Evolutionary conservation across 2,888 invertebrate species (phyloP), one percentile per base, ranked within the genome.

Genomic region (Thereva unica): DNA sequence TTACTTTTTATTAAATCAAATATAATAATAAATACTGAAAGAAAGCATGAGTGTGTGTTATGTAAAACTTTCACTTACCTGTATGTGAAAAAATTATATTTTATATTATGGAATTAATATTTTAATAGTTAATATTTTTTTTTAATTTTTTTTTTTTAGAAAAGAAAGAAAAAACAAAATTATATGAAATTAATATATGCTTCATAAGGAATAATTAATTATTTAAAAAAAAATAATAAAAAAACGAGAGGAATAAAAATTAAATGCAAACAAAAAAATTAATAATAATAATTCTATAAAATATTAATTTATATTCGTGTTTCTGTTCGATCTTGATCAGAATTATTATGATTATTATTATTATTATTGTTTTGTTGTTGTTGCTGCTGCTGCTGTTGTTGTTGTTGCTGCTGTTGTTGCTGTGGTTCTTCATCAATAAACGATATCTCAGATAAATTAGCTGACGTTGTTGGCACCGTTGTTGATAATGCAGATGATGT

Each of bases 381-480:
- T 52, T 72, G 73, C 59, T 73, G 73, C 44, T 49, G 37, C 64
- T 56, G 63, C 52, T 40, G 63, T 65, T 59, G 65, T 40, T 61
- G 67, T 68, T 73, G 61, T 38, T 55, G 70, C 71, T 72, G 71
- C 70, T 73, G 70, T 68, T 74, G 73, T 64, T 75, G 74, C 64
- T 71, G 72, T 64, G 78, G 76, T 71, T 88, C 87, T 83, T 88
- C 87, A 80, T 88, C 88, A 78, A 88, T 88, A 82, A 85, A 88
- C 75, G 86, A 86, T 83, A 88, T 86, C 82, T 89, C 88, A 73
- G 87, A 85, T 76, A 87, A 82, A 77, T 76, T 71, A 45, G 73
- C 73, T 57, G 75, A 72, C 67, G 73, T 72, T 8, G 73, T 71
- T 64, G 72, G 72, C 69, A 69, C 72, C 71, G 71, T 74, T 73